Evolutionary conservation across 2,113 vertebrate species (phyloP).

Genomic region (Aspidoscelis tigris): DNA sequence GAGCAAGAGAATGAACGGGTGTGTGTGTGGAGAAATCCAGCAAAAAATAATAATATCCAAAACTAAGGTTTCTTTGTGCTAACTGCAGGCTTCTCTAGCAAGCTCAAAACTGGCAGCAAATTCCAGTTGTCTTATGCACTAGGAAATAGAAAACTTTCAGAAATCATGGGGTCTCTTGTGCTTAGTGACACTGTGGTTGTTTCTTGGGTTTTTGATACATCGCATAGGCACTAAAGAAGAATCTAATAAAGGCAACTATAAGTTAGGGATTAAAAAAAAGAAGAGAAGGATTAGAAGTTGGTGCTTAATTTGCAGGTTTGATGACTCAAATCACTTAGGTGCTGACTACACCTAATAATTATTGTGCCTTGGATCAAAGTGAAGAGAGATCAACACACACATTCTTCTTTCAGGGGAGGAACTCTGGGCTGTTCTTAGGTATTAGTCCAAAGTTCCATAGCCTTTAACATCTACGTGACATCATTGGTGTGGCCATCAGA

Average conservation of each 20-base stretch:
- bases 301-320: background rate
- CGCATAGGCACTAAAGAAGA: background rate
- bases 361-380: background rate
- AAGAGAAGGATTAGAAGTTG: background rate
- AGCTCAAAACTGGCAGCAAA: background rate
- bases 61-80: background rate
- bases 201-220: constrained; percentile 12
- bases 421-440: too few relatives aligned
- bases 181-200: background rate
- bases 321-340: background rate
- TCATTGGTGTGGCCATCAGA: too few relatives aligned
- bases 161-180: background rate
- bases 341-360: background rate
- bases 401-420: too few relatives aligned
- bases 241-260: background rate
- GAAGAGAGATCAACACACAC: too few relatives aligned
- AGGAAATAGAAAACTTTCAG: constrained; percentile 7
- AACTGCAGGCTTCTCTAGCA: background rate
- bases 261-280: background rate
- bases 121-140: constrained; percentile 26
- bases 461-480: too few relatives aligned
- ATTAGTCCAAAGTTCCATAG: too few relatives aligned
- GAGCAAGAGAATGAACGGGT: too few relatives aligned
- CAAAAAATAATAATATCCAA: background rate
- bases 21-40: background rate